Evolutionary conservation across 2,888 invertebrate genomes (phyloP), one percentile per base, ranked within the genome.

Genomic region (Heliconius erato): DNA sequence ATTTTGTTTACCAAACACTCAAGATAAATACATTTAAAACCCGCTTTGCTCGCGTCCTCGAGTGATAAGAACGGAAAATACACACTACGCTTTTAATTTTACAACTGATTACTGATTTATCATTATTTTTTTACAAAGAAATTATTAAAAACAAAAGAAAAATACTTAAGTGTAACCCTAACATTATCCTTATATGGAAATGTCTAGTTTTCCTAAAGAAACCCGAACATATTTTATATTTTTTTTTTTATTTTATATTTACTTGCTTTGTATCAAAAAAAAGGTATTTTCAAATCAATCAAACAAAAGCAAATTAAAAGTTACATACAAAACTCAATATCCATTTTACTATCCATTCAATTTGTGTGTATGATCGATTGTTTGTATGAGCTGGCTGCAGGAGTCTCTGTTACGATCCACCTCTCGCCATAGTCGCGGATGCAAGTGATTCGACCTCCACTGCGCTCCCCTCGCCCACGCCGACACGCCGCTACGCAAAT

Each of bases 381-480:
- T 67, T 28, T 28, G 44, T 67, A 28, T 23, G 19, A 59, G 11
- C 3, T 59, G n/a, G 23, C 9, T 59, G 59, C 11, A 16, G 40
- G 28, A 35, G 54, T 77, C 44, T 63, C 40, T 19, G 67, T 26
- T 67, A 54, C 80, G 68, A 63, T 67, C 5, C 67, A 32, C 74
- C 40, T 59, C 26, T 74, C 84, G 81, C 79, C 68, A 23, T 85
- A 85, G 84, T 85, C 82, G 77, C 79, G 79, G 44, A 72, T 86
- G 86, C 90, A 90, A 93, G 92, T 92, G 91, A 91, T 92, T 91
- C 88, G 91, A 90, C 92, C 93, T 92, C 90, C 89, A 80, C 83
- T 87, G 76, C 84, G 85, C 85, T 85, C 90, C 88, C 88, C 87
- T 76, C 85, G 79, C 82, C 79, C 74, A 59, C 81, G 72, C 65